Evolutionary conservation across 2,797 vertebrate species (phyloP).

Genomic region (Malurus leucopterus): DNA sequence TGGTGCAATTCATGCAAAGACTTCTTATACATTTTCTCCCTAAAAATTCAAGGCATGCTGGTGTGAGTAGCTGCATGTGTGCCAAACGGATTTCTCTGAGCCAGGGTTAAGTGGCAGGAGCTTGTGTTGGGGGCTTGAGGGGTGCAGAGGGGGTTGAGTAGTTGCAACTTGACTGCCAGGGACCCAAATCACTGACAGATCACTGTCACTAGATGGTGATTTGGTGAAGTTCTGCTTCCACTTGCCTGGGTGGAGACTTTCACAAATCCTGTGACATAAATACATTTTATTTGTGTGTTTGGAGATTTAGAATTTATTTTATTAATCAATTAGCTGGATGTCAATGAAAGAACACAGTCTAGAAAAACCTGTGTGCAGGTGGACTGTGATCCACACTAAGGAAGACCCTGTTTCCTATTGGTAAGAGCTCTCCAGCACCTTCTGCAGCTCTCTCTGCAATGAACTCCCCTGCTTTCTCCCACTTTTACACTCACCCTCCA

Average conservation of each 20-base stretch:
- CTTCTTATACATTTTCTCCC: neutral
- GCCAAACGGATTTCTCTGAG: neutral
- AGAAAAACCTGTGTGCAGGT: neutral
- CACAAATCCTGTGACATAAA: neutral
- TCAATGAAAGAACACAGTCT: neutral
- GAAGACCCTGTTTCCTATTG: neutral
- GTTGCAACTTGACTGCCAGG: rapidly evolving
- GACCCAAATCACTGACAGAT: neutral
- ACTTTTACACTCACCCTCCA: neutral
- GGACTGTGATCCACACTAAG: neutral
- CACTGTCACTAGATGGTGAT: neutral
- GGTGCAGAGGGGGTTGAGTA: neutral
- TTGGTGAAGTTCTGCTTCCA: neutral
- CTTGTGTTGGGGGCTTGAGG: neutral
- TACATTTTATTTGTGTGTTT: neutral
- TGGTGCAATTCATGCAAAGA: neutral
- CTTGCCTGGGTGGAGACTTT: neutral
- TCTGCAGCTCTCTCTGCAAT: too few species aligned
- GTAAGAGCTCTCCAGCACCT: neutral
- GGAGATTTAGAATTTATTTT: neutral
- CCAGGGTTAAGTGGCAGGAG: neutral
- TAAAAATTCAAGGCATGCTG: neutral
- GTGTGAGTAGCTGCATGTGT: neutral
- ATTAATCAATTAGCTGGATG: neutral
- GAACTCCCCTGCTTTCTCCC: neutral